phyloP scores from a whole-genome alignment of 2,113 vertebrate species.

The Chamaetylas fuelleborni region DNA sequence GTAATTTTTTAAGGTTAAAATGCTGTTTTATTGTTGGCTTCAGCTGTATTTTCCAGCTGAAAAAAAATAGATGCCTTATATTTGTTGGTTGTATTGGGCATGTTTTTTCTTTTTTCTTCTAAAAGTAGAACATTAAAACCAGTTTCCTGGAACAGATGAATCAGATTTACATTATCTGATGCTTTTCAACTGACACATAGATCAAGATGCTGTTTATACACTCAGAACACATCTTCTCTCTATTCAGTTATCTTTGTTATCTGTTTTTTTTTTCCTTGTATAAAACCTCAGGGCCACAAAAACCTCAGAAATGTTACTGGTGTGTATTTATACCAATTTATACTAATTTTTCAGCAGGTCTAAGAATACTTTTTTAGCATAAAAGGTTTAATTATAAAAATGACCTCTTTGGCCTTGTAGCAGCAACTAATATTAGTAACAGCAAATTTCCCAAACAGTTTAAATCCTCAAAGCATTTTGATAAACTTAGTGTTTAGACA shows the following conservation, averaged over 20 bases:
- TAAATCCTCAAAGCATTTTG: not conserved
- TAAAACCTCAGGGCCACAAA: not conserved
- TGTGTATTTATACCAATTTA: not conserved
- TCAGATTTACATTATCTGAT: not conserved
- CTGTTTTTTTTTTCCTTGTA: not conserved
- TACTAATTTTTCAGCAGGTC: not conserved
- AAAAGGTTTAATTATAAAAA: not conserved
- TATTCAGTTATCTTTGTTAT: not conserved
- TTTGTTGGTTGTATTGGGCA: not conserved
- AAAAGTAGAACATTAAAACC: not conserved
- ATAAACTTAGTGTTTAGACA: not conserved
- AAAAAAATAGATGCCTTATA: not conserved
- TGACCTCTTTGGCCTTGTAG: not conserved
- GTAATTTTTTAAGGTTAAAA: not conserved
- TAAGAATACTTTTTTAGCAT: not conserved
- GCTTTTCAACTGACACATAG: not conserved
- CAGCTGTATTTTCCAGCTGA: not conserved
- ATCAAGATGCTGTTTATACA: not conserved
- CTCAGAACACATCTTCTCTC: not conserved
- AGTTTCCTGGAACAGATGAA: not conserved
- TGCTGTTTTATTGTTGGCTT: not conserved
- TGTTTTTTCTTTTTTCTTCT: not conserved
- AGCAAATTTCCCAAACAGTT: not conserved
- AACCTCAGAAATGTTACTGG: not conserved
- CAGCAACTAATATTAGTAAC: not conserved